Percentiles rank a stretch among this genome's conserved stretches.
Conservation (phyloP, 2,113 vertebrate genomes). For the Campylorhamphus procurvoides region DNA sequence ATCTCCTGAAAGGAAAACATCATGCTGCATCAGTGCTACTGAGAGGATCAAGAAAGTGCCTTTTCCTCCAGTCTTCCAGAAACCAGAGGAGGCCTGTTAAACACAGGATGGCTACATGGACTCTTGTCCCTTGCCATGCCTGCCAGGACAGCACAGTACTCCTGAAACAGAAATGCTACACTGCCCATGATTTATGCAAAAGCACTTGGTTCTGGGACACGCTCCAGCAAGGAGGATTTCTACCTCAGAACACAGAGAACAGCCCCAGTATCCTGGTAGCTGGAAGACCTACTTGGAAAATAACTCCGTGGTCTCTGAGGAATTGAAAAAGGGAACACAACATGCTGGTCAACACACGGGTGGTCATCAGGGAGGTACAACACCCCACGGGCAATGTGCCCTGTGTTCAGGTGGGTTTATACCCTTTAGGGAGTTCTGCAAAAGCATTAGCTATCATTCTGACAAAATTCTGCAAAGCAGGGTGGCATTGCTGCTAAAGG, state of each 20-base stretch:
- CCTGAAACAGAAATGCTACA: neutral
- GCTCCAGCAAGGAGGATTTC: neutral
- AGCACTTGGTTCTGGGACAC: neutral
- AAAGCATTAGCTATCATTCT: neutral
- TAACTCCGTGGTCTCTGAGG: neutral
- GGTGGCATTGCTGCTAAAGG: neutral
- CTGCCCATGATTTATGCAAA: neutral
- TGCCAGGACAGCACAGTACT: neutral
- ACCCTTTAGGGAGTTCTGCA: neutral
- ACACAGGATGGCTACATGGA: neutral
- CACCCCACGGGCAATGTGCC: fast-evolving
- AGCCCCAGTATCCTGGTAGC: neutral
- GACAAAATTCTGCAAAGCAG: neutral
- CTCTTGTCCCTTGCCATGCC: neutral
- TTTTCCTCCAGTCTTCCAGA: neutral
- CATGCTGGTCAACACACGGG: neutral
- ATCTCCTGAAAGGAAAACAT: neutral
- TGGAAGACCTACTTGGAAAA: neutral
- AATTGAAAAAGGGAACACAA: neutral
- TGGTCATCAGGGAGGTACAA: neutral
- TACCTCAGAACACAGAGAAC: fast-evolving
- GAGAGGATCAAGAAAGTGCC: neutral
- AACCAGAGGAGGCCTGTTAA: neutral
- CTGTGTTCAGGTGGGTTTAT: neutral
- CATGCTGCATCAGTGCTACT: neutral